Evolutionary conservation across 2,888 invertebrate genomes (phyloP).

Genomic region (Phania funesta): DNA sequence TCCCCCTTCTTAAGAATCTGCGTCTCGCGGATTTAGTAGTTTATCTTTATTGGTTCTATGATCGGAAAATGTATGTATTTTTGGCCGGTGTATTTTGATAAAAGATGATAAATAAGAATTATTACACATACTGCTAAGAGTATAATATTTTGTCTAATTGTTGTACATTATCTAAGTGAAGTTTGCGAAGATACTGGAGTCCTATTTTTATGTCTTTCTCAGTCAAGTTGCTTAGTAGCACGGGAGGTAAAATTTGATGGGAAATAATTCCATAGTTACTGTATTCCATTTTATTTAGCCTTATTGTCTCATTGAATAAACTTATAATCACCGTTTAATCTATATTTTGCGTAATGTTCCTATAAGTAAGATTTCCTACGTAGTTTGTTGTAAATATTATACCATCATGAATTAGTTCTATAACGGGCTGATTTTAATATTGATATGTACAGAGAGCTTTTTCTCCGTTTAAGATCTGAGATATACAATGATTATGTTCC

Average conservation of each 20-base stretch:
- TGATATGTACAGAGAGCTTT: constrained; percentile 8
- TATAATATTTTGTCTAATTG: background rate
- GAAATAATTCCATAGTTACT: constrained; percentile 13
- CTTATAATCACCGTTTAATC: constrained; percentile 31
- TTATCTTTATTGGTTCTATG: background rate
- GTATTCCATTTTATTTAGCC: background rate
- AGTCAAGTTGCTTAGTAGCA: constrained; percentile 1
- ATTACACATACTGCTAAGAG: background rate
- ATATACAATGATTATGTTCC: background rate
- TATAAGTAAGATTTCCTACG: constrained; percentile 4
- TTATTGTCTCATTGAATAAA: constrained; percentile 19
- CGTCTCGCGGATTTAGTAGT: constrained; percentile 8
- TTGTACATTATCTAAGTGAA: constrained; percentile 9
- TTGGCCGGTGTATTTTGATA: background rate
- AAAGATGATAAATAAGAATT: background rate
- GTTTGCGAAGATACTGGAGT: constrained; percentile 17
- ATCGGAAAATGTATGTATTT: background rate
- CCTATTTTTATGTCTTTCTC: constrained; percentile 30
- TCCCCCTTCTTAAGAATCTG: constrained; percentile 1
- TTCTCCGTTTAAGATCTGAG: background rate
- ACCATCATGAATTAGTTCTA: constrained; percentile 7
- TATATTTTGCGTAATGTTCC: constrained; percentile 14
- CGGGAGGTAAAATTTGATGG: constrained; percentile 15
- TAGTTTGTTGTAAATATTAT: constrained; percentile 1
- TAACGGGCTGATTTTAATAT: constrained; percentile 1